Evolutionary conservation across 2,797 vertebrate genomes (phyloP).

Genomic region (Anabas testudineus): DNA sequence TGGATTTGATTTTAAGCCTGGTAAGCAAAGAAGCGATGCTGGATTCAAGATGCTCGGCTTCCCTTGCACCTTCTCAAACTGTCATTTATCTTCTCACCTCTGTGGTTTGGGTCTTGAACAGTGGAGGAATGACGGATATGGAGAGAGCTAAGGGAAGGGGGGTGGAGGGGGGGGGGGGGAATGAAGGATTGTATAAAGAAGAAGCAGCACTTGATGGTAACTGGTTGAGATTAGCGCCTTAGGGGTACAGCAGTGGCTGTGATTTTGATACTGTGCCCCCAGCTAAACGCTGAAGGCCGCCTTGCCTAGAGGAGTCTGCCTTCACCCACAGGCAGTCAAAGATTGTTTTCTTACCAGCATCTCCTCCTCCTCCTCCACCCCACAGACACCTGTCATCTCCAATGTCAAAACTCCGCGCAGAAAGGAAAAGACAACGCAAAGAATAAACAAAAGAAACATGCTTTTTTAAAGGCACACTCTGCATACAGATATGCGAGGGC

Average conservation of each 20-base stretch:
- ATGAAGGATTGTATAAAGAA: slow-evolving; percentile 83
- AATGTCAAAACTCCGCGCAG: slow-evolving; percentile 81
- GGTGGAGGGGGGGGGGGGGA: slow-evolving; percentile 62
- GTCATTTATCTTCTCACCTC: slow-evolving; percentile 80
- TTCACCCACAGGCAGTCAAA: slow-evolving; percentile 84
- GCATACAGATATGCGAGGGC: slow-evolving; percentile 77
- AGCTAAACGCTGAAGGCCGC: slow-evolving; percentile 87
- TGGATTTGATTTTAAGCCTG: slow-evolving; percentile 44
- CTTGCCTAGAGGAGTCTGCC: slow-evolving; percentile 83
- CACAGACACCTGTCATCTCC: slow-evolving; percentile 85
- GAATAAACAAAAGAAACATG: slow-evolving; percentile 84
- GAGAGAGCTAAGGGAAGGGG: slow-evolving; percentile 68
- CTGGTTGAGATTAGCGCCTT: slow-evolving; percentile 85
- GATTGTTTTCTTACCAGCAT: slow-evolving; percentile 82
- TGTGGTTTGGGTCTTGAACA: slow-evolving; percentile 75
- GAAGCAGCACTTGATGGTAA: slow-evolving; percentile 84
- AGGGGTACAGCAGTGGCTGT: slow-evolving; percentile 86
- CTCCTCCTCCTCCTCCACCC: slow-evolving; percentile 68
- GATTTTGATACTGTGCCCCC: slow-evolving; percentile 84
- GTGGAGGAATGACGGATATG: slow-evolving; percentile 64
- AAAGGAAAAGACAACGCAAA: slow-evolving; percentile 80
- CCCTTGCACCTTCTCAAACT: slow-evolving; percentile 68
- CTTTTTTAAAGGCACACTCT: slow-evolving; percentile 74
- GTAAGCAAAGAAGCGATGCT: slow-evolving; percentile 56
- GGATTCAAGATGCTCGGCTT: slow-evolving; percentile 67